Conservation (phyloP, 2,797 vertebrate genomes). For the Pipistrellus kuhlii region DNA sequence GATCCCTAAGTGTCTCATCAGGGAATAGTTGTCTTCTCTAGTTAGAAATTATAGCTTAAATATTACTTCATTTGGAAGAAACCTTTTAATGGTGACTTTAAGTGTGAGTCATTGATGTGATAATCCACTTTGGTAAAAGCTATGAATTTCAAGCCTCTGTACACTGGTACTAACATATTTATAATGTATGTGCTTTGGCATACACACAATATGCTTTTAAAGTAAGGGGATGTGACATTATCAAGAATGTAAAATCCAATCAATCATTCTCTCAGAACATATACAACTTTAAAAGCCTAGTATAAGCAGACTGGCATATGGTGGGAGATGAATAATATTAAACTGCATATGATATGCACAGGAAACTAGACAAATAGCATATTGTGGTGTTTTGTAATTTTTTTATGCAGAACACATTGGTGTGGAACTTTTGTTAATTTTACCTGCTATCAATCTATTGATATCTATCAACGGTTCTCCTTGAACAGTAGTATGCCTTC, state of each 20-base stretch:
- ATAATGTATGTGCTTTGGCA: slow-evolving; percentile 63
- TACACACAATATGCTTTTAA: slow-evolving; percentile 67
- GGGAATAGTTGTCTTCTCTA: slow-evolving; percentile 76
- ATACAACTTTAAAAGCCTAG: slow-evolving; percentile 50
- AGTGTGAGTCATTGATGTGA: slow-evolving; percentile 82
- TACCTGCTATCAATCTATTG: not conserved
- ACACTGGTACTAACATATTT: slow-evolving; percentile 46
- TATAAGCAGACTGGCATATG: slow-evolving; percentile 25
- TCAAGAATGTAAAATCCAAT: slow-evolving; percentile 28
- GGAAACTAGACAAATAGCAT: slow-evolving; percentile 27
- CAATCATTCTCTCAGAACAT: slow-evolving; percentile 54
- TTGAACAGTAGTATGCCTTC: not conserved
- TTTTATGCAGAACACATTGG: not conserved
- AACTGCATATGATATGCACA: not conserved
- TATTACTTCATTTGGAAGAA: slow-evolving; percentile 80
- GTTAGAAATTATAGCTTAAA: slow-evolving; percentile 80
- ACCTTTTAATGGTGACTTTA: slow-evolving; percentile 80
- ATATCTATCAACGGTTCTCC: not conserved
- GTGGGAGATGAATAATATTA: slow-evolving; percentile 34
- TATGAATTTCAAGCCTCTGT: slow-evolving; percentile 69
- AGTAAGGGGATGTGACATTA: slow-evolving; percentile 68
- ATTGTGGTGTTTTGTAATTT: slow-evolving; percentile 51
- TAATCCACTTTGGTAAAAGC: slow-evolving; percentile 76
- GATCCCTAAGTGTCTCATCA: slow-evolving; percentile 74
- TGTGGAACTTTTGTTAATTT: not conserved